Base-by-base conservation (phyloP, 1,140 invertebrate species). In the Piezodorus guildinii region DNA sequence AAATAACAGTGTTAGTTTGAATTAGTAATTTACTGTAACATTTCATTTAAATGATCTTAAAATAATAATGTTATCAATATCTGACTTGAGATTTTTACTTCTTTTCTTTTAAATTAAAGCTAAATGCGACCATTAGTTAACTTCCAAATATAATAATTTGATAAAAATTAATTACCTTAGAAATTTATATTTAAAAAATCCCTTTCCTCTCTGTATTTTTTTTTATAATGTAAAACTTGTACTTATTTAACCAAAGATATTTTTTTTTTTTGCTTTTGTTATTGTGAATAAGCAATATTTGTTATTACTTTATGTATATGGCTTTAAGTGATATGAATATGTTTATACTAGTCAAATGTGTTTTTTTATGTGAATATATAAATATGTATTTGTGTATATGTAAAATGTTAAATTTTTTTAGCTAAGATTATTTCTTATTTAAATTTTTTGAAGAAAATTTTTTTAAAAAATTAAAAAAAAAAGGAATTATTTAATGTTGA, bases 291-390 rank as follows among this genome's bases (percentile, higher is more conserved):
- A 21, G 52, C 52, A 16, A 21, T 56, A 16, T 39, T 56, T 56
- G 52, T 56, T 56, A 17, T 49, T 21, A 19, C 46, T 49, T 21
- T 49, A 19, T 49, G 46, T 49, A 49, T 49, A 56, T 23, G 23
- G 52, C 23, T 56, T 56, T 56, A 56, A 56, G 52, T 56, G 52
- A 56, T 56, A 23, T 56, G 52, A 56, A 23, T 56, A 56, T 56
- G 52, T 56, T 56, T 56, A 56, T 56, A 56, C 52, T 56, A 56
- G 52, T 56, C 52, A 56, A 23, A 23, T 56, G 17, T 56, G 17
- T 23, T 49, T 49, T 39, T 49, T 49, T 49, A 49, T 49, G 46
- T 49, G 46, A 49, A 49, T 49, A 56, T 56, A 23, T 56, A 56
- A 23, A 56, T 23, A 56, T 23, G 23, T 56, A 56, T 25, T 56